Conservation (phyloP, 2,113 vertebrate genomes). For the Rhea americana region DNA sequence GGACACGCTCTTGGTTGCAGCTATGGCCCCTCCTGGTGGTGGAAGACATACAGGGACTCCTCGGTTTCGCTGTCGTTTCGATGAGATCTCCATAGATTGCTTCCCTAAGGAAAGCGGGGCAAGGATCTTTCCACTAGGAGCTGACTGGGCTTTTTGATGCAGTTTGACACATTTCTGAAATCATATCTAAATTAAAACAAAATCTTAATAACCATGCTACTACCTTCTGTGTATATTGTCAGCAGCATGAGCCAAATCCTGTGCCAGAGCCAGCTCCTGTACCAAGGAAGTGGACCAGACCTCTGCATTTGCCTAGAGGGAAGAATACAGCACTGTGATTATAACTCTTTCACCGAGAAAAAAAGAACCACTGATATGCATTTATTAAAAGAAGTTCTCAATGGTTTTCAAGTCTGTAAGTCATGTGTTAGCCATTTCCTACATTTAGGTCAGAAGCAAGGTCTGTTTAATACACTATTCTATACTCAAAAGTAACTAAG, state of each 20-base stretch:
- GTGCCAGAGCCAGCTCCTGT: background rate
- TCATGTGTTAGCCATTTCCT: background rate
- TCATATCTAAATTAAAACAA: background rate
- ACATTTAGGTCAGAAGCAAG: background rate
- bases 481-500: slow-evolving; percentile 14
- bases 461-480: background rate
- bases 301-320: background rate
- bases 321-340: background rate
- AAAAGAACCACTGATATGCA: background rate
- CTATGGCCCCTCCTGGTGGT: slow-evolving; percentile 81
- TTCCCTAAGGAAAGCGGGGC: slow-evolving; percentile 7
- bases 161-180: slow-evolving; percentile 10
- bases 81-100: background rate
- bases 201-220: background rate
- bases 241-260: background rate
- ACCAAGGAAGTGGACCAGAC: background rate
- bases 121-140: background rate
- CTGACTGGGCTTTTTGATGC: slow-evolving; percentile 31
- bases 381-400: background rate
- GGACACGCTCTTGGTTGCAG: slow-evolving; percentile 73
- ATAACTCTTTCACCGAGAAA: background rate
- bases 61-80: background rate
- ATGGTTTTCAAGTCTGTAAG: background rate
- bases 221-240: background rate
- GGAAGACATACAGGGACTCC: slow-evolving; percentile 45